phyloP scores from a whole-genome alignment of 2,113 vertebrate genomes.

The Cathartes aura region DNA sequence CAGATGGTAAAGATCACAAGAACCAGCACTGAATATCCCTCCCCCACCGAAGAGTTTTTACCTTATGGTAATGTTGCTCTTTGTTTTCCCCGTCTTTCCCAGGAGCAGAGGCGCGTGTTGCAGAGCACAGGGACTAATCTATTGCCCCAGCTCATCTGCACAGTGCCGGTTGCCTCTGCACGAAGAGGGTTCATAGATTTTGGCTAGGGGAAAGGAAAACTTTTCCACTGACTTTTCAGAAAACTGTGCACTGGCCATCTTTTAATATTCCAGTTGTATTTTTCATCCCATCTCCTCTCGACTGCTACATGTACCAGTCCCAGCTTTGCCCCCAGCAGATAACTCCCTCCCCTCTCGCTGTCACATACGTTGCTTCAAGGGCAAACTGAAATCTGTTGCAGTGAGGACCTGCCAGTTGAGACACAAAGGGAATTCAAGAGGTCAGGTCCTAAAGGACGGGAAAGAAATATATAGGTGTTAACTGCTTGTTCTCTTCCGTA shows the following conservation, averaged over 20 bases:
- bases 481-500: background rate
- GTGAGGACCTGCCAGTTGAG: background rate
- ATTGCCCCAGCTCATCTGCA: background rate
- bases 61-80: constrained; percentile 54
- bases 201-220: background rate
- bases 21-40: constrained; percentile 65
- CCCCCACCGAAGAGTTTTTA: constrained; percentile 55
- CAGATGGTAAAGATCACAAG: constrained; percentile 72
- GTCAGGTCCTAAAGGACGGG: background rate
- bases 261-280: background rate
- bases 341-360: background rate
- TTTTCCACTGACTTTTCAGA: background rate
- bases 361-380: background rate
- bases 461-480: background rate
- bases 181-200: background rate
- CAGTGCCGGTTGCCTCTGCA: background rate
- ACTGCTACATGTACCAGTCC: background rate
- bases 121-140: background rate
- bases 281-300: background rate
- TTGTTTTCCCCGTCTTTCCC: constrained; percentile 54
- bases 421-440: background rate
- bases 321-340: background rate
- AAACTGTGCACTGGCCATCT: background rate
- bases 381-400: background rate
- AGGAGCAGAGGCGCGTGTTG: background rate